Percentiles rank a stretch among this genome's conserved stretches.
Evolutionary conservation across 2,888 invertebrate species (phyloP).

Genomic region (Boloria selene): DNA sequence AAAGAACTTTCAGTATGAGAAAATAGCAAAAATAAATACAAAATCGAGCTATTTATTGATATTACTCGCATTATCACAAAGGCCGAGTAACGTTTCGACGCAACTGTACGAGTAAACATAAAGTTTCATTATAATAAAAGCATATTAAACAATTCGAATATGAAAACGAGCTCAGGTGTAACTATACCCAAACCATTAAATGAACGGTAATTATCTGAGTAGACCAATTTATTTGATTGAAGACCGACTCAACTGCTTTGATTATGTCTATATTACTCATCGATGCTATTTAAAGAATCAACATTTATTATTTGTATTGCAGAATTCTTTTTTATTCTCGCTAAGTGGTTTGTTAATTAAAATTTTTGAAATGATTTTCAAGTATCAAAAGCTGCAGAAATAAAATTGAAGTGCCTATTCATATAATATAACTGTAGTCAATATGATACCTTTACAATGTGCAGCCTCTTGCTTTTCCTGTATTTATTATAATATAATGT

Average conservation of each 20-base stretch:
- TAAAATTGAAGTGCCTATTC: too few relatives aligned
- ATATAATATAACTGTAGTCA: too few relatives aligned
- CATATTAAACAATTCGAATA: constrained; percentile 21
- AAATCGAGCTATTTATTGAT: too few relatives aligned
- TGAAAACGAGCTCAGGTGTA: constrained; percentile 48
- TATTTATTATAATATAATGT: too few relatives aligned
- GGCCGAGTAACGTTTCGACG: not conserved
- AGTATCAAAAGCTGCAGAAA: not conserved
- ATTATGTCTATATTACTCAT: constrained; percentile 35
- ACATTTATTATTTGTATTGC: constrained; percentile 7
- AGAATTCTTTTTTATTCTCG: not conserved
- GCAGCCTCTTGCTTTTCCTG: too few relatives aligned
- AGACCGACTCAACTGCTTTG: constrained; percentile 49
- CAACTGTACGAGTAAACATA: not conserved
- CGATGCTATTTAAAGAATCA: constrained; percentile 5
- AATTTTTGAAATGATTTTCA: constrained; percentile 3
- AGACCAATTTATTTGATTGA: constrained; percentile 64
- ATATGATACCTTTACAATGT: too few relatives aligned
- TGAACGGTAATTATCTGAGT: constrained; percentile 55
- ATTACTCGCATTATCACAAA: not conserved
- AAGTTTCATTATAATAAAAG: constrained; percentile 21
- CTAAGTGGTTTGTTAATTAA: not conserved
- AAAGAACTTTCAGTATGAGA: too few relatives aligned
- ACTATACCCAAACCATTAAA: constrained; percentile 51
- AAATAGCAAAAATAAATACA: too few relatives aligned